phyloP scores from a whole-genome alignment of 2,113 vertebrate species.

The Silurus glanis region DNA sequence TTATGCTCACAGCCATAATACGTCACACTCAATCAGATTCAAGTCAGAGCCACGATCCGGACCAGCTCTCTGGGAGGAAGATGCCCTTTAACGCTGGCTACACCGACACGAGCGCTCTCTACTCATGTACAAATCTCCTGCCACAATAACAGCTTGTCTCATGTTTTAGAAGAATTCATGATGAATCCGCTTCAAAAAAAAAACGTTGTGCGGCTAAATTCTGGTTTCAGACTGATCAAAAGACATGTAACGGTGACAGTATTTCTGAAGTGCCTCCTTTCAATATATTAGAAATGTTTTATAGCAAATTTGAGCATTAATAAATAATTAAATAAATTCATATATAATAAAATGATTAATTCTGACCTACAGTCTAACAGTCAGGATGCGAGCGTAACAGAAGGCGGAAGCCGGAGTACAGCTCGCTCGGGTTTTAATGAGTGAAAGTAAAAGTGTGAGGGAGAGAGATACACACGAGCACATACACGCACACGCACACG shows the following conservation, averaged over 20 bases:
- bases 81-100: conserved; percentile 4
- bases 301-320: too few relatives aligned
- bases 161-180: not conserved
- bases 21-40: conserved; percentile 36
- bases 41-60: conserved; percentile 7
- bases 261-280: not conserved
- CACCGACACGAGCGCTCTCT: not conserved
- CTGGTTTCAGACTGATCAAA: not conserved
- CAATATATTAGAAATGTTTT: not conserved
- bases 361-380: not conserved
- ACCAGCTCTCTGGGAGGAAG: conserved; percentile 12
- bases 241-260: not conserved
- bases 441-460: too few relatives aligned
- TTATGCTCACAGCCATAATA: conserved; percentile 44
- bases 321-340: too few relatives aligned
- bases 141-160: not conserved
- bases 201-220: not conserved
- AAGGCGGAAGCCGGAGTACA: too few relatives aligned
- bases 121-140: not conserved
- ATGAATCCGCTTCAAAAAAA: not conserved
- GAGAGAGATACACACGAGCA: too few relatives aligned
- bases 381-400: too few relatives aligned
- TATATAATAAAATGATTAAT: not conserved
- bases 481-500: too few relatives aligned
- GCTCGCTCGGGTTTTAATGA: too few relatives aligned